Evolutionary conservation across 1,140 invertebrate species (phyloP).

Genomic region (Leucophenga varia): DNA sequence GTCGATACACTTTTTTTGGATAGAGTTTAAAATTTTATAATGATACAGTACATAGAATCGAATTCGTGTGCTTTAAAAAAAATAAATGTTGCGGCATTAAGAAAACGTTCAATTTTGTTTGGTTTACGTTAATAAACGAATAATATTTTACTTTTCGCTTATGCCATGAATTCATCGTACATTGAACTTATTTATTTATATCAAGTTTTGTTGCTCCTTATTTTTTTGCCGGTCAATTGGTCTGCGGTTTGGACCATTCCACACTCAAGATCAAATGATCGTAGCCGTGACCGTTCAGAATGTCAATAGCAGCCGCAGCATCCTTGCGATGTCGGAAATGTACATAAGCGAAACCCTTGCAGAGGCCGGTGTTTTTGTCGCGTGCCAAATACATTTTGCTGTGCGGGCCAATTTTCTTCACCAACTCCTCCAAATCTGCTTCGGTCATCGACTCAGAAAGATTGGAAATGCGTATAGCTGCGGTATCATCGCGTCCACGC

Average conservation of each 20-base stretch:
- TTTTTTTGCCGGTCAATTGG: too few species aligned
- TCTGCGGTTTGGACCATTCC: constrained; percentile 94
- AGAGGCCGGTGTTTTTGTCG: constrained; percentile 79
- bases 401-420: constrained; percentile 64
- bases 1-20: too few species aligned
- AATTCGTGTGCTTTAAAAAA: too few species aligned
- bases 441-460: constrained; percentile 95
- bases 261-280: constrained; percentile 98
- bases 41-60: too few species aligned
- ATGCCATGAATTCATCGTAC: too few species aligned
- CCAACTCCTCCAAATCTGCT: constrained; percentile 92
- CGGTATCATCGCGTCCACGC: constrained; percentile 74
- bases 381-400: constrained; percentile 86
- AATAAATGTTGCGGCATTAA: too few species aligned
- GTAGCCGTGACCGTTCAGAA: constrained; percentile 93
- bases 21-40: too few species aligned
- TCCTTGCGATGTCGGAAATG: constrained; percentile 89
- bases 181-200: too few species aligned
- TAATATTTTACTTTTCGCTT: too few species aligned
- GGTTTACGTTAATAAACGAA: too few species aligned
- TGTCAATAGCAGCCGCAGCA: constrained; percentile 87
- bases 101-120: too few species aligned
- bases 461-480: constrained; percentile 95
- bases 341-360: constrained; percentile 95
- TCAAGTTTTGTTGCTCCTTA: too few species aligned